A percentile compares a stretch with the other conserved stretches of the same genome.
Evolutionary conservation across 2,888 invertebrate genomes (phyloP).

Genomic region (Lasiommata megera): DNA sequence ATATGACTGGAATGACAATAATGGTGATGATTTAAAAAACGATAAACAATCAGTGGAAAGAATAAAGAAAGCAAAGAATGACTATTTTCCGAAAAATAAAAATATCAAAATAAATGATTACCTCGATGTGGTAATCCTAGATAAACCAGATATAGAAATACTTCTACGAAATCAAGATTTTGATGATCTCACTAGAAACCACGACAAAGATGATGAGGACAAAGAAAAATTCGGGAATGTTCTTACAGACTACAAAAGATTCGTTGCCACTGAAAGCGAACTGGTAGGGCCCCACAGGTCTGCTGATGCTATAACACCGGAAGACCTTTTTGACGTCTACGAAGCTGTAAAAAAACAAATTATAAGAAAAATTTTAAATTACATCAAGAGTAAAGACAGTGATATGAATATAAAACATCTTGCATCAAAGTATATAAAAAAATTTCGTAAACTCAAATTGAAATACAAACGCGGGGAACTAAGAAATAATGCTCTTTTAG

Average conservation of each 20-base stretch:
- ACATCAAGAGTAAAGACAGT: constrained; percentile 3
- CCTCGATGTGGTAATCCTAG: constrained; percentile 46
- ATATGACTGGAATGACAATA: neutral
- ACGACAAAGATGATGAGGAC: neutral
- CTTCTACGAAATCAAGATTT: constrained; percentile 22
- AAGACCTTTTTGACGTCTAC: constrained; percentile 26
- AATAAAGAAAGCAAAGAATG: neutral
- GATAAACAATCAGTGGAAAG: neutral
- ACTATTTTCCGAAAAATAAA: neutral
- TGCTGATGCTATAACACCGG: constrained; percentile 15
- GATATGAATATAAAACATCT: constrained; percentile 8
- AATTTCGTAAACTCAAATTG: constrained; percentile 17
- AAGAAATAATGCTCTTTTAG: constrained; percentile 21
- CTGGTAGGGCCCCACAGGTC: neutral
- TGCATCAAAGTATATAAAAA: constrained; percentile 5
- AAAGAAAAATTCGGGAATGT: neutral
- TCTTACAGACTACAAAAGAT: neutral
- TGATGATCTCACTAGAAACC: constrained; percentile 19
- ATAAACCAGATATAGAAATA: constrained; percentile 36
- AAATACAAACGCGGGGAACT: constrained; percentile 7
- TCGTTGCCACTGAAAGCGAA: neutral
- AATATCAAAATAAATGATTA: constrained; percentile 22
- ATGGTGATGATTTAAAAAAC: neutral
- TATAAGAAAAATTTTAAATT: constrained; percentile 4
- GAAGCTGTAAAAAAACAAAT: constrained; percentile 21